A percentile compares a stretch with the other conserved stretches of the same genome.
These are phyloP conservation scores for Elysia chlorotica DNA, from an alignment of 1,140 invertebrate genomes.

Conservation along the genomic window DNA sequence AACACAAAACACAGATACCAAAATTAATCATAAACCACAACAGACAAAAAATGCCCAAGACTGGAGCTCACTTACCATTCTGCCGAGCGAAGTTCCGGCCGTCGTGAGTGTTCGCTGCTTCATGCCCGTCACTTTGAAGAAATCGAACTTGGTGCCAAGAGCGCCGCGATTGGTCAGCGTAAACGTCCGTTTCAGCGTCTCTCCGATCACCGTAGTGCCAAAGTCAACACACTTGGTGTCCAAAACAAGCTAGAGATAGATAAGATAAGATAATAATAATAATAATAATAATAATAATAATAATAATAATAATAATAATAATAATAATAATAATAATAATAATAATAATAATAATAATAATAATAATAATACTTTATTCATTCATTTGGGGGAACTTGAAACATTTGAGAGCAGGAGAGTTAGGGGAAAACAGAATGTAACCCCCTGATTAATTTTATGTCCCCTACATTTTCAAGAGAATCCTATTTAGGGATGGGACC, in stretches of 20 bases:
- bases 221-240: slow-evolving; percentile 53
- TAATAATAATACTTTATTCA: too few relatives aligned
- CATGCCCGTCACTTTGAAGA: slow-evolving; percentile 54
- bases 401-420: too few relatives aligned
- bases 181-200: slow-evolving; percentile 53
- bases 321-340: neutral
- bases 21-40: too few relatives aligned
- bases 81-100: slow-evolving; percentile 51
- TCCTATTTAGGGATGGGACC: too few relatives aligned
- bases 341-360: too few relatives aligned
- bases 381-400: too few relatives aligned
- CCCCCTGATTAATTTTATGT: too few relatives aligned
- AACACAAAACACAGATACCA: too few relatives aligned
- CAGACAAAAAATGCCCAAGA: too few relatives aligned
- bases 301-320: neutral
- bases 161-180: slow-evolving; percentile 59
- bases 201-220: slow-evolving; percentile 60
- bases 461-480: too few relatives aligned
- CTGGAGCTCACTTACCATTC: slow-evolving; percentile 40
- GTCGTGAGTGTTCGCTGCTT: slow-evolving; percentile 51
- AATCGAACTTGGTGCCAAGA: slow-evolving; percentile 59
- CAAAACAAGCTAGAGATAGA: slow-evolving; percentile 46
- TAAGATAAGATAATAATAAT: neutral
- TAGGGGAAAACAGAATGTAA: too few relatives aligned
- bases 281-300: neutral